phyloP scores from a whole-genome alignment of 2,797 vertebrate species.

The Lacerta viridis region DNA sequence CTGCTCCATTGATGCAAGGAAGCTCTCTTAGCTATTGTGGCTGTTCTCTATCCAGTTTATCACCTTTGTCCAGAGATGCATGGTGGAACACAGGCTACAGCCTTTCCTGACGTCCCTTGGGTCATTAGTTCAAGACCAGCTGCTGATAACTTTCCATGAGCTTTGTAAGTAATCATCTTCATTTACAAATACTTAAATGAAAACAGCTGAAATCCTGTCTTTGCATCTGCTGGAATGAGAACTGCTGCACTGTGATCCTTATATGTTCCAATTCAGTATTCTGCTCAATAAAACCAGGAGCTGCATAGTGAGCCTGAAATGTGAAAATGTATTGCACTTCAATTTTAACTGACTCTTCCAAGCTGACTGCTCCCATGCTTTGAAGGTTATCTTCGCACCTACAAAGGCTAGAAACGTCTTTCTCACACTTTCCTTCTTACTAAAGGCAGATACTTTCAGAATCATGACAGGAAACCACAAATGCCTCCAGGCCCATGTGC shows the following conservation, averaged over 20 bases:
- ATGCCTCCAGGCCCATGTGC: not conserved
- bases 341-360: constrained; percentile 13
- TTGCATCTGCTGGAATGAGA: not conserved
- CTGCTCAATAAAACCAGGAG: not conserved
- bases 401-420: not conserved
- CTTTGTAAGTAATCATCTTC: not conserved
- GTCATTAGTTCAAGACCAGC: not conserved
- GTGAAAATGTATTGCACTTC: constrained; percentile 7
- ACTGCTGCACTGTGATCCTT: not conserved
- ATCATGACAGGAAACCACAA: not conserved
- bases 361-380: constrained; percentile 5
- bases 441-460: not conserved
- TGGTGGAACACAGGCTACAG: not conserved
- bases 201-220: constrained; percentile 13
- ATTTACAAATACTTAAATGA: not conserved
- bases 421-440: not conserved
- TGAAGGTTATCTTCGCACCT: constrained; percentile 23
- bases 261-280: constrained; percentile 16
- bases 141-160: too few species aligned
- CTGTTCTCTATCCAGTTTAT: not conserved
- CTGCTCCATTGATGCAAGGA: not conserved
- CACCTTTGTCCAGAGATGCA: not conserved
- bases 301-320: not conserved
- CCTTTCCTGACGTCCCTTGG: not conserved
- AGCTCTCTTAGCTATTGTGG: not conserved